phyloP scores from a whole-genome alignment of 2,888 invertebrate genomes.

The Halictus quadricinctus region DNA sequence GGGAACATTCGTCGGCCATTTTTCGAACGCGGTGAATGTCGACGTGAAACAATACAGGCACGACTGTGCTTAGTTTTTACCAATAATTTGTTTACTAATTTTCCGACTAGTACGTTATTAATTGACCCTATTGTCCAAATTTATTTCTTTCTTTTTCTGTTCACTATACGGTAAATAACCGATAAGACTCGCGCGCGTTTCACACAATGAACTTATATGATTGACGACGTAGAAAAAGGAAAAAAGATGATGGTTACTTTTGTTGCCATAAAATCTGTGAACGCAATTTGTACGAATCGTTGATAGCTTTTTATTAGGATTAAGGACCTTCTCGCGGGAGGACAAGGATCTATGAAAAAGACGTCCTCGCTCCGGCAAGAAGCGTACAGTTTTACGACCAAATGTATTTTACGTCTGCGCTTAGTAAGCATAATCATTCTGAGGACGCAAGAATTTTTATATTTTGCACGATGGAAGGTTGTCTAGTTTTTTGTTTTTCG shows the following conservation, averaged over 20 bases:
- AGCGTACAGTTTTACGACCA: conserved; percentile 75
- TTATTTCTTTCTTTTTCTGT: conserved; percentile 37
- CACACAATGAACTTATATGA: conserved; percentile 24
- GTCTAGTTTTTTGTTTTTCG: conserved; percentile 42
- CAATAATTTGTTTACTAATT: conserved; percentile 57
- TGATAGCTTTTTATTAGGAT: conserved; percentile 71
- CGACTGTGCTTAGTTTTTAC: conserved; percentile 57
- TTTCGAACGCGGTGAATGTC: conserved; percentile 28
- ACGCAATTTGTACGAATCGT: conserved; percentile 69
- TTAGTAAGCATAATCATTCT: conserved; percentile 70
- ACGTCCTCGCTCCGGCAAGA: conserved; percentile 52
- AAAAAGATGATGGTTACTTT: conserved; percentile 55
- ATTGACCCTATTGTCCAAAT: conserved; percentile 49
- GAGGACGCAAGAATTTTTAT: conserved; percentile 61
- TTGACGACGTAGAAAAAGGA: conserved; percentile 23
- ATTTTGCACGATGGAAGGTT: conserved; percentile 64
- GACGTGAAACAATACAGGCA: conserved; percentile 40
- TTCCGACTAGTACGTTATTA: conserved; percentile 44
- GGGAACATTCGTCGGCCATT: conserved; percentile 33
- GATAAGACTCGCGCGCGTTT: conserved; percentile 52
- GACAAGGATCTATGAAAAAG: conserved; percentile 36
- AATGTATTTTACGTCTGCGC: conserved; percentile 74
- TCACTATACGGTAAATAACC: conserved; percentile 40
- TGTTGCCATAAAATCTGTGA: conserved; percentile 68
- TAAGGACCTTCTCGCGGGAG: conserved; percentile 62